Conservation (phyloP, 2,113 vertebrate genomes). For the Furnarius figulus region DNA sequence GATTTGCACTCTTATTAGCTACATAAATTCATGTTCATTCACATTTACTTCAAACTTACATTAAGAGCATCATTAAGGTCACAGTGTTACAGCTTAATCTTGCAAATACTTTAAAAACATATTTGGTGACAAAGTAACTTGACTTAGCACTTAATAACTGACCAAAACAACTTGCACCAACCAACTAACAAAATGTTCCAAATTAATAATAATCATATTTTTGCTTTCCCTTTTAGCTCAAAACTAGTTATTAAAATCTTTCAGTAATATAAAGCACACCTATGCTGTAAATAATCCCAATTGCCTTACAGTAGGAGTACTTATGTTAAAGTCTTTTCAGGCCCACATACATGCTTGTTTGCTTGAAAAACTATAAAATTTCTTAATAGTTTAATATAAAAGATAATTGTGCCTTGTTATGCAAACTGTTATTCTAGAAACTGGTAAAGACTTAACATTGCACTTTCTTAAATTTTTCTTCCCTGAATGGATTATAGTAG, state of each 20-base stretch:
- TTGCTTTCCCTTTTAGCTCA: not conserved
- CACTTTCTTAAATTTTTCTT: not conserved
- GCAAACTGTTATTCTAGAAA: not conserved
- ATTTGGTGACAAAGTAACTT: not conserved
- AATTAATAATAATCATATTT: not conserved
- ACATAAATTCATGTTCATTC: not conserved
- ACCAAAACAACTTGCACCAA: not conserved
- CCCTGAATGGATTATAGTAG: not conserved
- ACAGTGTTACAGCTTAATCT: not conserved
- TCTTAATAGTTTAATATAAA: not conserved
- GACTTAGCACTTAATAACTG: not conserved
- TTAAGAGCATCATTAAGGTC: not conserved
- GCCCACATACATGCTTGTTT: not conserved
- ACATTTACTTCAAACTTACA: not conserved
- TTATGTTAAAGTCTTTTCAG: not conserved
- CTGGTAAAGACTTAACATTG: not conserved
- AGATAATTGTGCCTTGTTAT: not conserved
- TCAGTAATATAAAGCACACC: not conserved
- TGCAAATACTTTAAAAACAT: conserved; percentile 2
- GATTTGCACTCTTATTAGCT: not conserved
- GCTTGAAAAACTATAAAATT: not conserved
- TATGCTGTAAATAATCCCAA: not conserved
- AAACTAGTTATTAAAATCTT: not conserved
- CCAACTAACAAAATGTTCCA: not conserved
- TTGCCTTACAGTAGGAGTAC: not conserved